Conservation (phyloP, 2,113 vertebrate species). For the Dipodomys spectabilis region DNA sequence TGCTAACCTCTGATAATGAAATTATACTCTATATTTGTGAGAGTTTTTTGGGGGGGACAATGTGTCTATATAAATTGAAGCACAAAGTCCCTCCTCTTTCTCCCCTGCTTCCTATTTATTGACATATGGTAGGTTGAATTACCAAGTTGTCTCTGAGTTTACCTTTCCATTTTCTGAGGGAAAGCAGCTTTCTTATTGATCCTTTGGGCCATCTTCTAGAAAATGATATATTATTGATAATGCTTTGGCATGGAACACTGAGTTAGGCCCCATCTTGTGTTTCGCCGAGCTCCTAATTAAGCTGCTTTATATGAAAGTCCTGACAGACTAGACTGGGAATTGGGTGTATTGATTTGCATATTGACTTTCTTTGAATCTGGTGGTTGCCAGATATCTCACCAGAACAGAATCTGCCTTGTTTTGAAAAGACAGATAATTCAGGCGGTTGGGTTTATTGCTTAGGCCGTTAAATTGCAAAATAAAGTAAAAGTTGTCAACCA, state of each 20-base stretch:
- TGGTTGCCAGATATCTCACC: conserved; percentile 60
- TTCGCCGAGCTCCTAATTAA: conserved; percentile 74
- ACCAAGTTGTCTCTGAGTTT: conserved; percentile 15
- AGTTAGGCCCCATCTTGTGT: conserved; percentile 65
- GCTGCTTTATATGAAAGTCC: conserved; percentile 69
- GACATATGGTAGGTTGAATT: background rate
- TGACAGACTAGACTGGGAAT: conserved; percentile 64
- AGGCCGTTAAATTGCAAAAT: conserved; percentile 65
- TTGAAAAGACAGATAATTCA: conserved; percentile 75
- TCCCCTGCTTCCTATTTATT: background rate
- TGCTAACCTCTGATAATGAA: background rate
- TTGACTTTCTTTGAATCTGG: conserved; percentile 76
- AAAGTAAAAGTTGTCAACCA: conserved; percentile 64
- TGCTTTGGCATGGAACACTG: conserved; percentile 63
- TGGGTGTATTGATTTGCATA: conserved; percentile 80
- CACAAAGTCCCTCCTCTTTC: background rate
- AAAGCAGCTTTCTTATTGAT: conserved; percentile 42
- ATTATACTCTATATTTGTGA: no score
- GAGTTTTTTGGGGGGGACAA: background rate
- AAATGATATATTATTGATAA: conserved; percentile 75
- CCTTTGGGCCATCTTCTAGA: conserved; percentile 46
- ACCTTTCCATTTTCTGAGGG: conserved; percentile 43
- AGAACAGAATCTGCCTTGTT: conserved; percentile 48
- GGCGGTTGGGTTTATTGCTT: conserved; percentile 60
- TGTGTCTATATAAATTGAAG: background rate